These are phyloP conservation scores for Drosophila triauraria DNA, from an alignment of 1,140 invertebrate species.

Conservation along the genomic window DNA sequence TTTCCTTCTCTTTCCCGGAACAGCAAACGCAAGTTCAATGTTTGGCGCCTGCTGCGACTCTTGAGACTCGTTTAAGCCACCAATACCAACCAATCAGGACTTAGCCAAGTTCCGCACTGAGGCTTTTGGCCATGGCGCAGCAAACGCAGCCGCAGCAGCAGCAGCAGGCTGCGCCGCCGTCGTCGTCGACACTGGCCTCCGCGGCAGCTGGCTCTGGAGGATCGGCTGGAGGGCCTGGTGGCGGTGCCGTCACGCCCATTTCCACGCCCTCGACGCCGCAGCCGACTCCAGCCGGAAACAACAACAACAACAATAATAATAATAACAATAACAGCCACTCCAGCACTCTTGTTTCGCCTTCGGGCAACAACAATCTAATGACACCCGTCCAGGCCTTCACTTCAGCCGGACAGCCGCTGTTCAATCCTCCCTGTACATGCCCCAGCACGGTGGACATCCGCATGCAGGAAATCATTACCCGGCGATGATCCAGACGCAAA, in stretches of 20 bases:
- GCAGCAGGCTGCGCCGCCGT: slow-evolving; percentile 47
- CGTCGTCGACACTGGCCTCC: slow-evolving; percentile 26
- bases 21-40: slow-evolving; percentile 68
- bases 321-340: slow-evolving; percentile 8
- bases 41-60: slow-evolving; percentile 64
- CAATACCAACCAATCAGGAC: slow-evolving; percentile 35
- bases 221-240: slow-evolving; percentile 34
- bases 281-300: slow-evolving; percentile 39
- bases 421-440: slow-evolving; percentile 64
- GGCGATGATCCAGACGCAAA: slow-evolving; percentile 84
- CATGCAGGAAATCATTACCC: slow-evolving; percentile 67
- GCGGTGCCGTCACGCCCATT: slow-evolving; percentile 47
- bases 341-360: slow-evolving; percentile 54
- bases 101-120: slow-evolving; percentile 38
- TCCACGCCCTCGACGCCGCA: slow-evolving; percentile 67
- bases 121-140: slow-evolving; percentile 71
- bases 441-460: slow-evolving; percentile 64
- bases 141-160: slow-evolving; percentile 74
- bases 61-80: slow-evolving; percentile 61
- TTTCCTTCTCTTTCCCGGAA: slow-evolving; percentile 3
- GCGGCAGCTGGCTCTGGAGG: slow-evolving; percentile 34
- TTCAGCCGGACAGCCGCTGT: slow-evolving; percentile 52
- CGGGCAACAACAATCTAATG: slow-evolving; percentile 55
- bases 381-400: slow-evolving; percentile 45
- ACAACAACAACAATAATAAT: slow-evolving; percentile 40